Conservation (phyloP, 1,140 invertebrate genomes). For the Lasaia peninsularis region DNA sequence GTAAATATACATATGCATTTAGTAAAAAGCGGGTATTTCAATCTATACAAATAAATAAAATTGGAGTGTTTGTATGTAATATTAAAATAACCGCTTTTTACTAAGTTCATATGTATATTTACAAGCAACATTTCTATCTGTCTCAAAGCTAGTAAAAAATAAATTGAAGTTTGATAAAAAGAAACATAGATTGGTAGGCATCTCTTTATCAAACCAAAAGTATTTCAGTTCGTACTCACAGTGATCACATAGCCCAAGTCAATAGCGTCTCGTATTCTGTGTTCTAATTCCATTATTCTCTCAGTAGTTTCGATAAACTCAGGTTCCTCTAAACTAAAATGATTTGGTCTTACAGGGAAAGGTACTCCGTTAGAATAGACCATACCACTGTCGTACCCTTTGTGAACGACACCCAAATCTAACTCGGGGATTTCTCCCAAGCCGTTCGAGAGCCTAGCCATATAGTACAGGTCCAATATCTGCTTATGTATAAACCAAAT, state of each 20-base stretch:
- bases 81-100: no score
- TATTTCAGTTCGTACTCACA: constrained; percentile 16
- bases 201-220: no score
- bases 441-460: constrained; percentile 82
- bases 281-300: constrained; percentile 78
- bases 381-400: constrained; percentile 82
- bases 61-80: no score
- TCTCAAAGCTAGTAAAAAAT: no score
- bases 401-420: constrained; percentile 76
- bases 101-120: no score
- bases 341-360: constrained; percentile 79
- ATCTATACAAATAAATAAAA: no score
- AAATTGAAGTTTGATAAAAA: no score
- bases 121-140: no score
- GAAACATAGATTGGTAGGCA: no score
- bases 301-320: constrained; percentile 52
- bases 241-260: constrained; percentile 78
- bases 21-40: no score
- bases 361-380: constrained; percentile 81
- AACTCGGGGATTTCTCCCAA: constrained; percentile 79
- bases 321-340: constrained; percentile 50
- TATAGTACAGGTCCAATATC: constrained; percentile 81
- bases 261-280: constrained; percentile 80
- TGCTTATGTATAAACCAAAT: constrained; percentile 81
- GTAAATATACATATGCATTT: no score